phyloP scores from a whole-genome alignment of 2,888 invertebrate genomes.

The Tipula vernalis region DNA sequence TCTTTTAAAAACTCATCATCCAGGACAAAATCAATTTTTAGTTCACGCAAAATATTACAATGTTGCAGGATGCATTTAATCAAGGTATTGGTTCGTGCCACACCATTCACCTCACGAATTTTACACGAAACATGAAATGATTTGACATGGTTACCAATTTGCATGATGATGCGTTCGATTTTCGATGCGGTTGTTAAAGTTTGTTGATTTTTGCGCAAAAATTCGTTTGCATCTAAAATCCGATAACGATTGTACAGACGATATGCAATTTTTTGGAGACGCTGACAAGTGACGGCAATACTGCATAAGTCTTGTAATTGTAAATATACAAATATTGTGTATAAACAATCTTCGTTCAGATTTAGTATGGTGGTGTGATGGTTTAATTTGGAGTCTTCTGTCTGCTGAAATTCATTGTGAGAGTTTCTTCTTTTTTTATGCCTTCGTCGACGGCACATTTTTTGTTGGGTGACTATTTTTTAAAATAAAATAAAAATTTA shows the following conservation, averaged over 20 bases:
- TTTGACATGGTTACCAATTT: not conserved
- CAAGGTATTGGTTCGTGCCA: not conserved
- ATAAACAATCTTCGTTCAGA: not conserved
- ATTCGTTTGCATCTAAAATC: not conserved
- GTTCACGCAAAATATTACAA: not conserved
- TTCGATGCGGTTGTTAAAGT: not conserved
- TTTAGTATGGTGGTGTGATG: not conserved
- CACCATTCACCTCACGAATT: not conserved
- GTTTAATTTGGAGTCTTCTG: not conserved
- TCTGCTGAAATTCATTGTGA: not conserved
- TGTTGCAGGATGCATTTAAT: not conserved
- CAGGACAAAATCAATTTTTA: not conserved
- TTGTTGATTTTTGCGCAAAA: not conserved
- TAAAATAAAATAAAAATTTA: not conserved
- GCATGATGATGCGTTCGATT: not conserved
- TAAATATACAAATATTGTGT: not conserved
- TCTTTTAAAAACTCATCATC: not conserved
- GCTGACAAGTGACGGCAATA: not conserved
- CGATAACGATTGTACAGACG: not conserved
- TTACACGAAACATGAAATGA: not conserved
- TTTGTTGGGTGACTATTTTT: not conserved
- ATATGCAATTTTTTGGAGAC: not conserved
- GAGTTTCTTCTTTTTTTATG: not conserved
- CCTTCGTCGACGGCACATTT: not conserved
- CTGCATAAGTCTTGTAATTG: not conserved